Evolutionary conservation across 2,113 vertebrate species (phyloP).

Genomic region (Platysternon megacephalum): DNA sequence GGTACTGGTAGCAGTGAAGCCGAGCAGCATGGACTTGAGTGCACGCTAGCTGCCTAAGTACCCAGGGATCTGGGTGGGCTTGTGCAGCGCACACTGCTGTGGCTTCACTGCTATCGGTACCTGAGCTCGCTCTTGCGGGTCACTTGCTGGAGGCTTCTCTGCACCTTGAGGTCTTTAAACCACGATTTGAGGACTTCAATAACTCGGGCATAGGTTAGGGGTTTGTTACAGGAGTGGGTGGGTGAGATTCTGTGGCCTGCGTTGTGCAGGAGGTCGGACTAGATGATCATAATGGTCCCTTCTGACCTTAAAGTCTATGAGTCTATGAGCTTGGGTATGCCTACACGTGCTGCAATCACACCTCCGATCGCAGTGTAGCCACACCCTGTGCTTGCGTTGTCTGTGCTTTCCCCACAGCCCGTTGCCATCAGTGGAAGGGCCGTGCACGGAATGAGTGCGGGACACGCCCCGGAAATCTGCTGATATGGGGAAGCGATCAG

Average conservation of each 20-base stretch:
- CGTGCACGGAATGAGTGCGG: background rate
- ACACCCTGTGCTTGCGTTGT: background rate
- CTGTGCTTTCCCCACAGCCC: background rate
- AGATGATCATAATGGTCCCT: no score
- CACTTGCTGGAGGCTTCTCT: no score
- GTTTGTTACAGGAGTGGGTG: no score
- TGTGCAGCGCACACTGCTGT: background rate
- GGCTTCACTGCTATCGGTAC: background rate
- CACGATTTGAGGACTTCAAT: no score
- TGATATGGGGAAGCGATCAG: background rate
- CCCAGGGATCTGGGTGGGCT: background rate
- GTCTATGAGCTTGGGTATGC: no score
- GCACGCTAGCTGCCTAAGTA: background rate
- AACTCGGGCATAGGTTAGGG: no score
- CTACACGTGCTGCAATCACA: background rate
- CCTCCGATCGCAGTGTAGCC: background rate
- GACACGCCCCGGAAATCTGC: background rate
- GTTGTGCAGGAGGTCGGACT: no score
- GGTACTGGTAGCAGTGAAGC: background rate
- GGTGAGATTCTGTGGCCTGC: no score
- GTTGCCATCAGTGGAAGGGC: background rate
- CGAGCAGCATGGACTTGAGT: background rate
- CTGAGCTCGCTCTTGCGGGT: no score
- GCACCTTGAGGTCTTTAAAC: no score
- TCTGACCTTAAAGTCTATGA: no score